Evolutionary conservation across 2,888 invertebrate species (phyloP), one percentile per base, ranked within the genome.

Genomic region (Loripinus fragilis): DNA sequence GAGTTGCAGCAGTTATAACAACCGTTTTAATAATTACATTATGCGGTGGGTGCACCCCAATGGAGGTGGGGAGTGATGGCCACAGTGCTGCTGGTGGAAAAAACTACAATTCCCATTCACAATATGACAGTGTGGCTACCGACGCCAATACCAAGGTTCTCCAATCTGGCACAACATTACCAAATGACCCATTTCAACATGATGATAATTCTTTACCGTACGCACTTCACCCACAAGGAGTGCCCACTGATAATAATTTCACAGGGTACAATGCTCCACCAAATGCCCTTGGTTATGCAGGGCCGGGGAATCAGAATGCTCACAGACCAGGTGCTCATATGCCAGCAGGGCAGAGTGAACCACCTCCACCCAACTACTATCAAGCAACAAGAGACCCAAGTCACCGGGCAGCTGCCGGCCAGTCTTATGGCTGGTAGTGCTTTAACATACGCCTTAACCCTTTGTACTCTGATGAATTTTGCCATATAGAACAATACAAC

Each of bases 51-150:
- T 83, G 83, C 55, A 80, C 83, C 23, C 83, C 83, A 12, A 83
- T 83, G 83, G 83, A 83, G 42, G 83, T 83, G 12, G 83, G 83
- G 2, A 83, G 80, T 72, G 83, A 80, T n/a, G 71, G 71, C 25
- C 83, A 83, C 45, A 68, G 73, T 25, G 83, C 83, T 30, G 42
- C 80, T 33, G 78, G 80, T 45, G 78, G 83, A 25, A 74, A 78
- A 20, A 68, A 78, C 17, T 38, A 65, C 23, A 71, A 67, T 23
- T 20, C 71, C 20, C 41, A 52, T 8, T 28, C 52, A 41, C 71
- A 78, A 48, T 80, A 80, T 52, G 75, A 74, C 42, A 71, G 75
- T 48, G 78, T 68, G n/a, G 66, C 55, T 28, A 78, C 83, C 28
- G 76, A 83, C 45, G 80, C 68, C 0, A 80, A 83, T 55, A 78